phyloP scores from a whole-genome alignment of 2,888 invertebrate genomes.

The Lycaena phlaeas region DNA sequence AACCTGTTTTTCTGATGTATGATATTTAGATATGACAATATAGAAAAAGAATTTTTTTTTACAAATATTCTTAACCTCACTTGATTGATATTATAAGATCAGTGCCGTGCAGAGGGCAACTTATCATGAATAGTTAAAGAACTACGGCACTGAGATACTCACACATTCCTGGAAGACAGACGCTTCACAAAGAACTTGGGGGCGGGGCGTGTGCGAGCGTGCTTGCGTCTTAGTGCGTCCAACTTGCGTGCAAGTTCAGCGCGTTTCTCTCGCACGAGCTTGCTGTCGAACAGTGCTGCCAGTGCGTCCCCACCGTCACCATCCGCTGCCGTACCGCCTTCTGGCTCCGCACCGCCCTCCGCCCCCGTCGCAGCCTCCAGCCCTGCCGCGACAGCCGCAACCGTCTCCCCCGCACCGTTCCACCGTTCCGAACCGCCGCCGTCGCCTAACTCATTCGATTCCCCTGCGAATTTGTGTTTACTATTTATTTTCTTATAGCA shows the following conservation, averaged over 20 bases:
- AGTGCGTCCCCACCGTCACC: slow-evolving; percentile 84
- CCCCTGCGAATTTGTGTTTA: not conserved
- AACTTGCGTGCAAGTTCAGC: slow-evolving; percentile 90
- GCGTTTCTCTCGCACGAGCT: slow-evolving; percentile 86
- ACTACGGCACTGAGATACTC: too few relatives aligned
- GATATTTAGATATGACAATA: too few relatives aligned
- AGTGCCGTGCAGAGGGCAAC: too few relatives aligned
- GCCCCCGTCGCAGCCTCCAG: slow-evolving; percentile 19
- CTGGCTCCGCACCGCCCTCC: slow-evolving; percentile 33
- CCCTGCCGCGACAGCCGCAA: slow-evolving; percentile 78
- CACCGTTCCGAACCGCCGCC: slow-evolving; percentile 8
- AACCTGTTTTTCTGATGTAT: too few relatives aligned
- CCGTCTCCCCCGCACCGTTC: too few relatives aligned
- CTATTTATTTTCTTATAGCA: not conserved
- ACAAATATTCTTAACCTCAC: too few relatives aligned
- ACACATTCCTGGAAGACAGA: slow-evolving; percentile 85
- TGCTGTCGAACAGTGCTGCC: slow-evolving; percentile 85
- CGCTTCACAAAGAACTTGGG: slow-evolving; percentile 84
- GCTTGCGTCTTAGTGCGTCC: slow-evolving; percentile 85
- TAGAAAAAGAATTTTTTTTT: too few relatives aligned
- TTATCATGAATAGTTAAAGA: too few relatives aligned
- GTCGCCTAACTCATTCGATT: not conserved
- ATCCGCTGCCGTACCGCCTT: slow-evolving; percentile 54
- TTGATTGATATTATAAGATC: too few relatives aligned
- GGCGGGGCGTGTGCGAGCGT: slow-evolving; percentile 81